A percentile compares a stretch with the other conserved stretches of the same genome.
Conservation (phyloP, 2,888 invertebrate species). For the Trichacis sp. region DNA sequence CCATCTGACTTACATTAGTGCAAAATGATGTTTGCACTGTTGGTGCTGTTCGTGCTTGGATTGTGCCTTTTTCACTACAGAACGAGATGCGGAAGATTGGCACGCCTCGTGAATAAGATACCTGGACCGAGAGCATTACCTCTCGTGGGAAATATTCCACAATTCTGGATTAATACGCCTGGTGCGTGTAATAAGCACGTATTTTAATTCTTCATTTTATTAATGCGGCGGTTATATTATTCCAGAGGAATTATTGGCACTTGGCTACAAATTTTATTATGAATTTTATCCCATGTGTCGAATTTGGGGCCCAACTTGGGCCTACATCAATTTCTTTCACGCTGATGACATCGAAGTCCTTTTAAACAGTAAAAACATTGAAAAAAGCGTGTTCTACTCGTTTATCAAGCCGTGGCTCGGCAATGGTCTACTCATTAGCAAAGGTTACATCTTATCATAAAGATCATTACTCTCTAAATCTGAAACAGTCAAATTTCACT, state of each 20-base stretch:
- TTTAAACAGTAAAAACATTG: conserved; percentile 50
- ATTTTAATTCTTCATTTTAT: no score
- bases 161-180: neutral
- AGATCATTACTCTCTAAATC: no score
- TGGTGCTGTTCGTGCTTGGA: conserved; percentile 13
- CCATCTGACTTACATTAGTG: no score
- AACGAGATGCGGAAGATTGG: conserved; percentile 50
- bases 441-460: conserved; percentile 51
- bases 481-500: no score
- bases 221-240: no score
- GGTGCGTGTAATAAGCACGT: no score
- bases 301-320: conserved; percentile 44
- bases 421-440: conserved; percentile 66
- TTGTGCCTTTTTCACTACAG: conserved; percentile 37
- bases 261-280: neutral
- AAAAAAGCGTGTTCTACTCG: conserved; percentile 65
- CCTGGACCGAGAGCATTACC: conserved; percentile 58
- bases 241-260: neutral
- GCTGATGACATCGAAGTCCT: conserved; percentile 59
- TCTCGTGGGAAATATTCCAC: conserved; percentile 45
- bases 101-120: conserved; percentile 54
- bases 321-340: conserved; percentile 49
- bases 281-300: conserved; percentile 55
- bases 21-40: conserved; percentile 9
- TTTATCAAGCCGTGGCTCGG: conserved; percentile 69